Conservation (phyloP, 2,797 vertebrate species). For the Chromis chromis region DNA sequence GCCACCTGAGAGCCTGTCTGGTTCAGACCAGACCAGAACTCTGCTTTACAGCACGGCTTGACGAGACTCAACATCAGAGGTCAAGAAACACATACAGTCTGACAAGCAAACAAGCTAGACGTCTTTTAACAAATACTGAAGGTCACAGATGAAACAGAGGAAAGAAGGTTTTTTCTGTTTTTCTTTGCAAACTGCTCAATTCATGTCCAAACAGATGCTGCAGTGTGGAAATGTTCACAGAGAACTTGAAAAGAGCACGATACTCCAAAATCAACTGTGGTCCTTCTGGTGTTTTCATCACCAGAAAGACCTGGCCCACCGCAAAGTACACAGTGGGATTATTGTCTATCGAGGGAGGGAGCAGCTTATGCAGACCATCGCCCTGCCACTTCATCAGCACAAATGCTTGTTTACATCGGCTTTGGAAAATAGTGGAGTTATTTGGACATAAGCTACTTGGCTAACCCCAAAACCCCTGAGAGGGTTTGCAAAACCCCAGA, state of each 20-base stretch:
- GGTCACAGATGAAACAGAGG: conserved; percentile 45
- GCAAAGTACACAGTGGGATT: conserved; percentile 61
- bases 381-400: conserved; percentile 62
- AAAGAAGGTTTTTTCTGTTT: conserved; percentile 21
- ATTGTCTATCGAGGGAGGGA: conserved; percentile 44
- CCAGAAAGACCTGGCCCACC: conserved; percentile 38
- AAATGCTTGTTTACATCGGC: conserved; percentile 69
- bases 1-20: conserved; percentile 73
- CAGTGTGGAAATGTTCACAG: conserved; percentile 51
- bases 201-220: conserved; percentile 61
- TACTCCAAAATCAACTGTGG: conserved; percentile 49
- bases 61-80: conserved; percentile 29
- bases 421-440: conserved; percentile 60
- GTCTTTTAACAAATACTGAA: conserved; percentile 49
- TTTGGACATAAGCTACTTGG: conserved; percentile 58
- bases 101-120: conserved; percentile 39
- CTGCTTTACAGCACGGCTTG: conserved; percentile 24
- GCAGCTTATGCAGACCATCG: conserved; percentile 55
- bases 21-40: conserved; percentile 21
- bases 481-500: conserved; percentile 47
- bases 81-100: conserved; percentile 40
- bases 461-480: conserved; percentile 38
- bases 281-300: conserved; percentile 58
- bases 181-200: conserved; percentile 34
- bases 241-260: conserved; percentile 46